Evolutionary conservation across 2,113 vertebrate species (phyloP).

Genomic region (Corynorhinus townsendii): DNA sequence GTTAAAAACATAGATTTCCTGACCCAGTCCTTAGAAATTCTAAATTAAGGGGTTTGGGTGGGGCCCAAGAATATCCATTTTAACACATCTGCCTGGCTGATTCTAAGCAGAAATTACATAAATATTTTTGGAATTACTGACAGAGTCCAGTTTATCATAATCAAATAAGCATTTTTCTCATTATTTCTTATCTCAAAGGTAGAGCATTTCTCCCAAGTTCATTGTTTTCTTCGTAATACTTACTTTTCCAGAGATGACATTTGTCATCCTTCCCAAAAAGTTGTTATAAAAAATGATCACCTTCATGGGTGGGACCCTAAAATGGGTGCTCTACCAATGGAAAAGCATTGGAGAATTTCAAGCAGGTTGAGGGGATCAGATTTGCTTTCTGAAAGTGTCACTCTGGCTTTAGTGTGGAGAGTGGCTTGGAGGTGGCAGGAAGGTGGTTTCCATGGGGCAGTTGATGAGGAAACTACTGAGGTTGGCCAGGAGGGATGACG

Average conservation of each 20-base stretch:
- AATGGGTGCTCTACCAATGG: not conserved
- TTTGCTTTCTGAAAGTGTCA: not conserved
- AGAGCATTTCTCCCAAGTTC: not conserved
- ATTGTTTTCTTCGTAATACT: not conserved
- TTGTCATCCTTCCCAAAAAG: not conserved
- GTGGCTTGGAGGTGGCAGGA: not conserved
- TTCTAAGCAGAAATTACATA: not conserved
- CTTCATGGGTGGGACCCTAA: not conserved
- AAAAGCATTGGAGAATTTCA: not conserved
- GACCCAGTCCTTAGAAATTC: not conserved
- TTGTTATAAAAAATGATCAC: not conserved
- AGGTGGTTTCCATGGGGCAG: not conserved
- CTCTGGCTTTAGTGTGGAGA: not conserved
- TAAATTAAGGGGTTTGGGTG: not conserved
- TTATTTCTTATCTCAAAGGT: not conserved
- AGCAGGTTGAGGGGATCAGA: not conserved
- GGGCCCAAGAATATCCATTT: not conserved
- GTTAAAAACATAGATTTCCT: not conserved
- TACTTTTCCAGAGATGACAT: not conserved
- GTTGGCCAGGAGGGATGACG: rapidly evolving
- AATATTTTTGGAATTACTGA: not conserved
- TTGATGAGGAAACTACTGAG: not conserved
- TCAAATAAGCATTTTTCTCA: not conserved
- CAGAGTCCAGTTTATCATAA: not conserved
- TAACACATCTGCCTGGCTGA: not conserved